These are phyloP conservation scores for Coreoperca whiteheadi DNA, from an alignment of 2,113 vertebrate species.

Conservation along the genomic window DNA sequence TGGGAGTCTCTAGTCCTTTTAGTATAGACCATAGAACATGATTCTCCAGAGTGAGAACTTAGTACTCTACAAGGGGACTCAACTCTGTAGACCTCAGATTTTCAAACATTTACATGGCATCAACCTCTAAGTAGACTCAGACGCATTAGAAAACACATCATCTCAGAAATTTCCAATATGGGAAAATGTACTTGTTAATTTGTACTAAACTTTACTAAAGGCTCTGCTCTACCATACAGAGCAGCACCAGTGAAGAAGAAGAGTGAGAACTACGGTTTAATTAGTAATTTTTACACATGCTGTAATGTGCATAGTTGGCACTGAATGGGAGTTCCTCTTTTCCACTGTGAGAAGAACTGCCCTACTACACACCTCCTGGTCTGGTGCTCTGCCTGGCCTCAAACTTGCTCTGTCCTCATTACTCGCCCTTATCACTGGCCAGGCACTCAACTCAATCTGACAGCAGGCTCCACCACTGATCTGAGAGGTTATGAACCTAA, in stretches of 20 bases:
- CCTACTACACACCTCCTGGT: conserved; percentile 63
- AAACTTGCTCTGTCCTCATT: conserved; percentile 80
- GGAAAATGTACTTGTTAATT: not conserved
- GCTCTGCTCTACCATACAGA: not conserved
- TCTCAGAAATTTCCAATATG: not conserved
- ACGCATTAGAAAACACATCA: not conserved
- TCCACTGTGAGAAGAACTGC: not conserved
- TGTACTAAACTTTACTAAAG: not conserved
- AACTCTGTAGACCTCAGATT: not conserved
- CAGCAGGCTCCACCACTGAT: conserved; percentile 80
- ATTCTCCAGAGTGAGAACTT: not conserved
- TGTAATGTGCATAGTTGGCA: not conserved
- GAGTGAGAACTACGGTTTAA: not conserved
- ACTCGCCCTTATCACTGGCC: conserved; percentile 83
- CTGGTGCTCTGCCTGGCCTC: conserved; percentile 68
- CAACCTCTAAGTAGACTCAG: not conserved
- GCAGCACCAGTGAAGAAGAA: not conserved
- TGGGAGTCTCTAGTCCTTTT: not conserved
- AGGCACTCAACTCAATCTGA: conserved; percentile 81
- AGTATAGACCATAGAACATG: not conserved
- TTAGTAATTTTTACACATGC: not conserved
- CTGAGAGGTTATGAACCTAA: conserved; percentile 88
- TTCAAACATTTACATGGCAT: not conserved
- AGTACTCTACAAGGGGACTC: not conserved
- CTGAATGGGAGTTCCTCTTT: conserved; percentile 8